These are phyloP conservation scores for Crotalus helleri DNA, from an alignment of 2,113 vertebrate species.

Conservation along the genomic window DNA sequence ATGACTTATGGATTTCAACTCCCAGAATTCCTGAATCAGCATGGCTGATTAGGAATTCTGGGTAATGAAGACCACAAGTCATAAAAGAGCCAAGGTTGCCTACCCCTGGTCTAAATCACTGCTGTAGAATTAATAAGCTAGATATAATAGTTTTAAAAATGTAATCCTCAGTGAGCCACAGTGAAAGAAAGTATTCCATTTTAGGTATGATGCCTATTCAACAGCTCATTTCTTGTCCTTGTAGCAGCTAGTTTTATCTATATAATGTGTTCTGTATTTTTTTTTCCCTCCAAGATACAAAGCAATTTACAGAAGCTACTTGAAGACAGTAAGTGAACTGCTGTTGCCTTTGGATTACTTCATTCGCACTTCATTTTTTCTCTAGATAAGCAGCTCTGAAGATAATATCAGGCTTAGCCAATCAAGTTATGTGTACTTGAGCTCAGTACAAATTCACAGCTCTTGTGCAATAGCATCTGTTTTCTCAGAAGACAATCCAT, in stretches of 20 bases:
- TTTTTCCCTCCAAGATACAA: slow-evolving; percentile 79
- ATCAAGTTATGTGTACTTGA: slow-evolving; percentile 56
- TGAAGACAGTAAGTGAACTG: slow-evolving; percentile 75
- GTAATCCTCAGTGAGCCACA: background rate
- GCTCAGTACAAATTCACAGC: slow-evolving; percentile 27
- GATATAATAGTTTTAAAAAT: background rate
- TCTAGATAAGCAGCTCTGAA: slow-evolving; percentile 45
- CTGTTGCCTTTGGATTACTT: slow-evolving; percentile 17
- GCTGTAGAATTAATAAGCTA: background rate
- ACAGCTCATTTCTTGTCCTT: background rate
- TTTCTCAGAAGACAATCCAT: slow-evolving; percentile 44
- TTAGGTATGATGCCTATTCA: background rate
- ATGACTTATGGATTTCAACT: too few species aligned
- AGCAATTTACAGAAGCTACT: slow-evolving; percentile 85
- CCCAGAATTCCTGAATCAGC: too few species aligned
- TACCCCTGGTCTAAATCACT: background rate
- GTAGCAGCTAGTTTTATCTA: background rate
- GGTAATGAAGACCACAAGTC: too few species aligned
- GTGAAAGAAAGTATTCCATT: background rate
- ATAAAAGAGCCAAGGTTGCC: too few species aligned
- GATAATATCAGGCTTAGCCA: slow-evolving; percentile 62
- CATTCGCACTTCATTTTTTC: slow-evolving; percentile 50
- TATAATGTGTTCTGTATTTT: slow-evolving; percentile 20
- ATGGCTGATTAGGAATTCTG: too few species aligned
- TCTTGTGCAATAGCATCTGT: slow-evolving; percentile 49